phyloP scores from a whole-genome alignment of 1,140 invertebrate species.

The Zeugodacus cucurbitae region DNA sequence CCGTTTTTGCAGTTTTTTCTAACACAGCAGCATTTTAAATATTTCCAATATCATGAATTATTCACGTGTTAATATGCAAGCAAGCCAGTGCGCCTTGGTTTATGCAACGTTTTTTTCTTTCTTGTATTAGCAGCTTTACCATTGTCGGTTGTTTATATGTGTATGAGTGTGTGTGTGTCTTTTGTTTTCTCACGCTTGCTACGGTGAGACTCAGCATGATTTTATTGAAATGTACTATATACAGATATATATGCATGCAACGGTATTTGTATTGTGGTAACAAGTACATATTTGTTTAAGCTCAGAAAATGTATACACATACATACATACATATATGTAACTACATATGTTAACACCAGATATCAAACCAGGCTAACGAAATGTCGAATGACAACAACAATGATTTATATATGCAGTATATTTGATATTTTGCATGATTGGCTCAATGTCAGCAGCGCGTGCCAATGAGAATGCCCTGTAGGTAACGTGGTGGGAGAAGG shows the following conservation, averaged over 20 bases:
- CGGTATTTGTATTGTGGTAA: background rate
- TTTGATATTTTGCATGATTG: constrained; percentile 10
- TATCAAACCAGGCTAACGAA: background rate
- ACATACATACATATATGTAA: background rate
- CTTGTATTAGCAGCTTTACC: background rate
- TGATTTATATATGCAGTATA: background rate
- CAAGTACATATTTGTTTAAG: background rate
- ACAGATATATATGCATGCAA: background rate
- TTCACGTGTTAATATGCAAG: background rate
- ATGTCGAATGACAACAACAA: background rate
- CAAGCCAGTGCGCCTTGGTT: background rate
- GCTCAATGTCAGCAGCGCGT: constrained; percentile 5
- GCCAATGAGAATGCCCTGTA: background rate
- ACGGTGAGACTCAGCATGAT: background rate
- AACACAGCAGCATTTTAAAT: background rate
- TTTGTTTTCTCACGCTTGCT: background rate
- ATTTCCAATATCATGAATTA: background rate
- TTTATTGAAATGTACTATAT: background rate
- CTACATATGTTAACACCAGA: background rate
- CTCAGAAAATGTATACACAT: background rate
- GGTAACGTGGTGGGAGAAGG: too few species aligned
- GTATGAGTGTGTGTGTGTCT: background rate
- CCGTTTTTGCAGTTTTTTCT: background rate
- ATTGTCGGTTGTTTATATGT: background rate
- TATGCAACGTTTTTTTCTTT: background rate